Conservation (phyloP, 1,140 invertebrate genomes). For the Rhopalosiphum maidis region DNA sequence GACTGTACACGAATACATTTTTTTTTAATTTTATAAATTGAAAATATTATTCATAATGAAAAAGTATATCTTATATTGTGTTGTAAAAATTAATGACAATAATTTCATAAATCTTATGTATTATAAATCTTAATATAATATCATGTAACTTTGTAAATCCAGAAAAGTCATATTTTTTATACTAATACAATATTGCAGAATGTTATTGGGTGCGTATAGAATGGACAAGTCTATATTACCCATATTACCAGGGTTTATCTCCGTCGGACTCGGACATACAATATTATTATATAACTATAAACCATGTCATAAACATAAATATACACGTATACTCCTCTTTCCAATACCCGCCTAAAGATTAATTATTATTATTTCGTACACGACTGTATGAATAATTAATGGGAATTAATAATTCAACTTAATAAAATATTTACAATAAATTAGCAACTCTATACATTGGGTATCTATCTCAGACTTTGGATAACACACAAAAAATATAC, state of each 20-base stretch:
- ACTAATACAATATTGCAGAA: neutral
- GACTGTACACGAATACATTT: too few species aligned
- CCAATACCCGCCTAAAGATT: neutral
- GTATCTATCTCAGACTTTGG: neutral
- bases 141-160: neutral
- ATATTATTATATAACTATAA: too few species aligned
- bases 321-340: neutral
- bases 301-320: neutral
- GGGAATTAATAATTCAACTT: neutral
- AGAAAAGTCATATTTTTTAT: neutral
- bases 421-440: neutral
- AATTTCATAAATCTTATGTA: neutral
- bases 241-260: neutral
- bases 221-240: neutral
- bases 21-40: neutral
- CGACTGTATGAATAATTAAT: neutral
- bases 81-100: neutral
- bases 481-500: neutral
- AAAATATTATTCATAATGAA: neutral
- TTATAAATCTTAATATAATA: neutral
- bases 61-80: neutral
- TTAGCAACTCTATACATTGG: neutral
- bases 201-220: neutral
- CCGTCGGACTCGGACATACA: too few species aligned
- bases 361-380: neutral